Base-by-base conservation (phyloP, 2,113 vertebrate genomes). In the Neomonachus schauinslandi region DNA sequence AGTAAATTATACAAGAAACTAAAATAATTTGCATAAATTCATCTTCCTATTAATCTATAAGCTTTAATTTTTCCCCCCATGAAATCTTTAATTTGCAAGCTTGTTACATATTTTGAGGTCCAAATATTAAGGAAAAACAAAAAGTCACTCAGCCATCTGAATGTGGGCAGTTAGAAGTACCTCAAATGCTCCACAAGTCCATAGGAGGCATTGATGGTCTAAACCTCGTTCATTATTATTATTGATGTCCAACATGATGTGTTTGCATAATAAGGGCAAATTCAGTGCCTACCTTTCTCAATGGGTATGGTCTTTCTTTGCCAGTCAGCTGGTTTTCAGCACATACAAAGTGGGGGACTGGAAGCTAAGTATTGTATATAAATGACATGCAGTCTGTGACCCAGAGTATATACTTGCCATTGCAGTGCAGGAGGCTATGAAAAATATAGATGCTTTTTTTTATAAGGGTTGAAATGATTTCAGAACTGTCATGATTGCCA, bases 51-150 rank as follows among this genome's bases (percentile, higher is more conserved):
- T 82, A 36, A 91, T 83, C 49, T 46, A 8, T 61, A 55, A 67
- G 9, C 36, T 39, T 89, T 69, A 39, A 39, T 81, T 49, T 42
- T 42, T 5, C 4, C 15, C 5, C 51, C 22, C 36, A 39, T 51
- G 16, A 81, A 86, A 67, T 76, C 39, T 93, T 93, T 91, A 42
- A 82, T 21, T 81, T 95, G 2, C 16, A 81, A 71, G 2, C 12
- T 76, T 69, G 15, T 59, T 53, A 91, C 28, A 8, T 82, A 55
- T 82, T 69, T 88, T 65, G n/a, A 76, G n/a, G 18, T 87, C 74
- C 82, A 94, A 85, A 63, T 55, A 91, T 31, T 42, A 31, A 79
- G 53, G n/a, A 13, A 81, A 63, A 93, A 65, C 90, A 74, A 93
- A 83, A 83, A 83, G 49, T 18, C 31, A 88, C 5, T 94, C 53